phyloP scores from a whole-genome alignment of 1,140 invertebrate species.

The Papilio glaucus region DNA sequence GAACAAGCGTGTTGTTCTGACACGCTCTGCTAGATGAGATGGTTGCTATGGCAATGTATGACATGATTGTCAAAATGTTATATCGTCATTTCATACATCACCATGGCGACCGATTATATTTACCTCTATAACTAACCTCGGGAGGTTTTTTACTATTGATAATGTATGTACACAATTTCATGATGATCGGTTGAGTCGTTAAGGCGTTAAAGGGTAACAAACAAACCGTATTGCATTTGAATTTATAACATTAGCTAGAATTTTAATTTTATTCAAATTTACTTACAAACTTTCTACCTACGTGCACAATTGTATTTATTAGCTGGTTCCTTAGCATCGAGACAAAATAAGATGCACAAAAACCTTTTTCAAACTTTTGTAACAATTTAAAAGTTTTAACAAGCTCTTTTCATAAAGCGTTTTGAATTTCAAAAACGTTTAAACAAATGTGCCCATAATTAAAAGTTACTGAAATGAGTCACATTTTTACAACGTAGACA shows the following conservation, averaged over 20 bases:
- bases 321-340: neutral
- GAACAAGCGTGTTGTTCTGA: neutral
- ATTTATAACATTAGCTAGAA: too few relatives aligned
- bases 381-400: constrained; percentile 25
- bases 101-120: too few relatives aligned
- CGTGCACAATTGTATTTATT: constrained; percentile 11
- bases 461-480: neutral
- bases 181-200: too few relatives aligned
- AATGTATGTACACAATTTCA: too few relatives aligned
- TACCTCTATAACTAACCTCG: too few relatives aligned
- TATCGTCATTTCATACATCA: too few relatives aligned
- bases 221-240: too few relatives aligned
- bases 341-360: constrained; percentile 17
- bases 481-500: neutral
- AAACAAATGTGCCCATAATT: neutral
- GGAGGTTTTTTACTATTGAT: too few relatives aligned
- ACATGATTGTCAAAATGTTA: too few relatives aligned
- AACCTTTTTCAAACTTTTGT: constrained; percentile 7
- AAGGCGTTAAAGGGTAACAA: too few relatives aligned
- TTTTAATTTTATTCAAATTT: neutral
- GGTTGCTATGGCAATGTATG: too few relatives aligned
- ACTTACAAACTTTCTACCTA: neutral
- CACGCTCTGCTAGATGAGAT: neutral
- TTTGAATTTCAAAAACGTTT: constrained; percentile 3
- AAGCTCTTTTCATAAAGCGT: constrained; percentile 13